Base-by-base conservation (phyloP, 2,888 invertebrate species). In the Gymnocheta viridis region DNA sequence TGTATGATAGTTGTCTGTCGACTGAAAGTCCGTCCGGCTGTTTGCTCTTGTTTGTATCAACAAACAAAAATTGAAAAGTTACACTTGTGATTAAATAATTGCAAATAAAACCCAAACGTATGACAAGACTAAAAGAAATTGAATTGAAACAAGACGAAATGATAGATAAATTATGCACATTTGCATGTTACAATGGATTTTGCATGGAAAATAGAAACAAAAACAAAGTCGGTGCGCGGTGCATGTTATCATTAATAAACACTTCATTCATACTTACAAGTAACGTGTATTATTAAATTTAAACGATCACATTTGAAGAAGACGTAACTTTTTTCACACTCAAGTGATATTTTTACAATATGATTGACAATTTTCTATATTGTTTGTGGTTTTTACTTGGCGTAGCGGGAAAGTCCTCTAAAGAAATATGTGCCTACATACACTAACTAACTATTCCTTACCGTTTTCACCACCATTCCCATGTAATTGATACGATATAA, bases 1-100 rank as follows among this genome's bases (percentile, higher is more conserved):
- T 27, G 27, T 44, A 3, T 29, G 14, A 27, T 9, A 35, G 51
- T 9, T 12, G 41, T 47, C 17, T 22, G 35, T 9, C 17, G 29
- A 22, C 19, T 54, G 4, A 0, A n/a, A 22, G 22, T 58, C 41
- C 41, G 29, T 29, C 22, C 38, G 12, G 4, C 2, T 72, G 47
- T 51, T 62, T 62, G 49, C 49, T 51, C 27, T 66, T 56, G 54
- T 62, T 62, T 78, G 58, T 41, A 58, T 58, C 19, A 76, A 70
- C 67, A 80, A 72, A 51, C 66, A 24, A 72, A 80, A 80, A 84
- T 84, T 80, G 83, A 70, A 77, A 84, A 84, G 72, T 84, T 84
- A 77, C 80, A 84, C 76, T 72, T 80, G 70, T 72, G 64, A 81
- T 84, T 81, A 77, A 84, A 81, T 84, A 84, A 84, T 84, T 84